Conservation (phyloP, 2,888 invertebrate genomes). For the Sthenelais limicola region DNA sequence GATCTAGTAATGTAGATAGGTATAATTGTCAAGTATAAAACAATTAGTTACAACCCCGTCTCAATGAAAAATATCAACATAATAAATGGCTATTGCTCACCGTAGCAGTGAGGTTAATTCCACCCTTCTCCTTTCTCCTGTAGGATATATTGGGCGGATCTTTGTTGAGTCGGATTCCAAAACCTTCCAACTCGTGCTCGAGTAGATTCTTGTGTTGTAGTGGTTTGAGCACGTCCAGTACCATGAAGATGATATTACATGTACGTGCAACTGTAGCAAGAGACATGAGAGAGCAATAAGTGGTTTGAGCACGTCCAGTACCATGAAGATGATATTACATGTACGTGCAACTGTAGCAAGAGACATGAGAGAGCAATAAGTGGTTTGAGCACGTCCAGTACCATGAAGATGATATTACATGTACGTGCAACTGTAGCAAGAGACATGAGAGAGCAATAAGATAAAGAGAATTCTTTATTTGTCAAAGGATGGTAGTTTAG, state of each 20-base stretch:
- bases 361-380: no score
- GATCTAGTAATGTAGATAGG: no score
- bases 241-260: constrained; percentile 97
- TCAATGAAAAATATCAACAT: no score
- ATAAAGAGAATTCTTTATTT: no score
- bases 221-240: constrained; percentile 97
- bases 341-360: constrained; percentile 87
- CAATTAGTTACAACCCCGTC: no score
- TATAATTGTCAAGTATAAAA: no score
- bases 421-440: constrained; percentile 87
- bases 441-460: no score
- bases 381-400: constrained; percentile 97
- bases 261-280: constrained; percentile 87
- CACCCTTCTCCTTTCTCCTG: constrained; percentile 98
- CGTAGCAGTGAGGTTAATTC: constrained; percentile 84
- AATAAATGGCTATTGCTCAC: no score
- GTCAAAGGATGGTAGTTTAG: no score
- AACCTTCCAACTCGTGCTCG: constrained; percentile 99
- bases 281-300: no score
- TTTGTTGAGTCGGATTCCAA: constrained; percentile 94
- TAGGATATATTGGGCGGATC: constrained; percentile 97
- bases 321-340: constrained; percentile 97
- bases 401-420: constrained; percentile 97
- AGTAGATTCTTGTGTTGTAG: constrained; percentile 95
- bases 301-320: constrained; percentile 97